A percentile compares a stretch with the other conserved stretches of the same genome.
Conservation (phyloP, 2,888 invertebrate genomes). For the Drosophila neotestacea region DNA sequence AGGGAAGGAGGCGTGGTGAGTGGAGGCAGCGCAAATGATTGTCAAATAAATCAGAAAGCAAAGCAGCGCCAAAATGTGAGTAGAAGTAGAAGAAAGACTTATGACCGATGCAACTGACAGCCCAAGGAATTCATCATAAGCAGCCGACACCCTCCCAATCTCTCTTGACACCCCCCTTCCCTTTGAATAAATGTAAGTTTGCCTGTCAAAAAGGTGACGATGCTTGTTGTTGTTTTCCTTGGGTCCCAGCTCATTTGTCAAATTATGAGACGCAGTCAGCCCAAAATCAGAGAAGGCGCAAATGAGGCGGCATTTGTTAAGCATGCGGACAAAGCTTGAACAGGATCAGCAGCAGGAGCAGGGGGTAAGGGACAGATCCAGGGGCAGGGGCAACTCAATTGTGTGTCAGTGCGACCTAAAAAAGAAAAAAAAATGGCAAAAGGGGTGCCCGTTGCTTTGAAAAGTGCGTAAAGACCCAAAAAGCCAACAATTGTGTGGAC, state of each 20-base stretch:
- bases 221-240: slow-evolving; percentile 39
- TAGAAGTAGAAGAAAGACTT: slow-evolving; percentile 11
- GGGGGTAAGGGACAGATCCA: too few relatives aligned
- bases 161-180: background rate
- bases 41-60: slow-evolving; percentile 75
- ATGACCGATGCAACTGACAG: slow-evolving; percentile 54
- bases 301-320: slow-evolving; percentile 72
- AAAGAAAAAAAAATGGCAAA: slow-evolving; percentile 18
- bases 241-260: slow-evolving; percentile 66
- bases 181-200: slow-evolving; percentile 32
- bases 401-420: slow-evolving; percentile 31
- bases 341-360: background rate
- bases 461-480: slow-evolving; percentile 53
- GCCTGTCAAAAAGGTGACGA: slow-evolving; percentile 77
- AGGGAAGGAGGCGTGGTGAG: background rate
- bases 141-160: background rate
- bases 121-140: slow-evolving; percentile 49
- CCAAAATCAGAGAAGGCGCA: slow-evolving; percentile 72
- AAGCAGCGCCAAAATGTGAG: slow-evolving; percentile 38
- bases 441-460: slow-evolving; percentile 14
- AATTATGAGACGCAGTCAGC: slow-evolving; percentile 61
- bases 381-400: slow-evolving; percentile 44
- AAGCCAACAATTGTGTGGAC: slow-evolving; percentile 36
- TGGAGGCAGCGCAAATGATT: slow-evolving; percentile 68
- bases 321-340: slow-evolving; percentile 8